Conservation (phyloP, 2,888 invertebrate species). For the Theristus sp. region DNA sequence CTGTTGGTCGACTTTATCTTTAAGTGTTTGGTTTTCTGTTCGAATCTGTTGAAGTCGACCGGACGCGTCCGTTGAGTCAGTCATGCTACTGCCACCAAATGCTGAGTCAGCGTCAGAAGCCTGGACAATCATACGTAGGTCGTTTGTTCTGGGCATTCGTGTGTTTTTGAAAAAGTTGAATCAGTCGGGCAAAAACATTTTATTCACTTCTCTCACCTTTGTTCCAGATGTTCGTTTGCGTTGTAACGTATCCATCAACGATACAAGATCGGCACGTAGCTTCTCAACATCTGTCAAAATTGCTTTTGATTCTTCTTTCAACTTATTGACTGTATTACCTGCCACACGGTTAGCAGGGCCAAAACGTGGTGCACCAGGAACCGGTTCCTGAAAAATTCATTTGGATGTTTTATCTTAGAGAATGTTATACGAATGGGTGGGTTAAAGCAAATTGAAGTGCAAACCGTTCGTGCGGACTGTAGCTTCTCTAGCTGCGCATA, state of each 20-base stretch:
- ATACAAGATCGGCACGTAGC: constrained; percentile 18
- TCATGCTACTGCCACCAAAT: background rate
- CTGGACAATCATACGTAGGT: too few species aligned
- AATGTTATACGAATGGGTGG: too few species aligned
- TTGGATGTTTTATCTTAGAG: too few species aligned
- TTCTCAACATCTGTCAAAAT: constrained; percentile 22
- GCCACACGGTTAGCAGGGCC: too few species aligned
- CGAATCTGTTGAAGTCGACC: too few species aligned
- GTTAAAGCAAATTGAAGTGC: too few species aligned
- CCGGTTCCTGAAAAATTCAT: too few species aligned
- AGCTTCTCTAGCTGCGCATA: constrained; percentile 23
- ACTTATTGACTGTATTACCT: constrained; percentile 20
- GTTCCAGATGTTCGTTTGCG: background rate
- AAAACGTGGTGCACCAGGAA: too few species aligned
- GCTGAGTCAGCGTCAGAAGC: background rate
- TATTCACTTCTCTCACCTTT: background rate
- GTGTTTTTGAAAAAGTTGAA: background rate
- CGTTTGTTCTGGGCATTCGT: too few species aligned
- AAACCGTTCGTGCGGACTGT: too few species aligned
- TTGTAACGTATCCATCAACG: background rate
- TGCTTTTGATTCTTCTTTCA: constrained; percentile 19
- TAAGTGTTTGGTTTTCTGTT: too few species aligned
- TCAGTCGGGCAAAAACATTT: background rate
- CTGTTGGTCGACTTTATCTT: background rate
- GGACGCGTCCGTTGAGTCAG: too few species aligned